These are phyloP conservation scores for Psophia crepitans DNA, from an alignment of 2,113 vertebrate genomes.

Conservation along the genomic window DNA sequence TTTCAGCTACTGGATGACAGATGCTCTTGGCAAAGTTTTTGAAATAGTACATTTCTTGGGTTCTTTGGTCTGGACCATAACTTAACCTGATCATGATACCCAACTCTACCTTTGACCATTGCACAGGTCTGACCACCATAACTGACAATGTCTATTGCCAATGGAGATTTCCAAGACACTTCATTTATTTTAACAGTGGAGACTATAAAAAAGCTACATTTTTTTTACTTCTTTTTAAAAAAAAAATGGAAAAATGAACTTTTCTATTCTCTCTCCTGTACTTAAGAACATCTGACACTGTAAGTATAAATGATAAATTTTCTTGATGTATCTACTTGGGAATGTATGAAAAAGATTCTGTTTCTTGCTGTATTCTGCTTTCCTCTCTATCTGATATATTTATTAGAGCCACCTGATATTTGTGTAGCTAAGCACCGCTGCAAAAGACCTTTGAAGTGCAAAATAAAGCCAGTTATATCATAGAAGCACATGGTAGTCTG, in stretches of 20 bases:
- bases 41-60: neutral
- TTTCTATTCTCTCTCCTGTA: neutral
- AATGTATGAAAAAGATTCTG: neutral
- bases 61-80: neutral
- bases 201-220: neutral
- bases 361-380: neutral
- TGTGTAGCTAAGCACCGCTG: neutral
- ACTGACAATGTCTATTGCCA: neutral
- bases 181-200: neutral
- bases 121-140: neutral
- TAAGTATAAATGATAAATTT: neutral
- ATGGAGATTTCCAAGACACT: neutral
- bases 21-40: neutral
- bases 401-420: neutral
- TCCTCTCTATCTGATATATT: neutral
- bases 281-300: neutral
- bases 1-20: neutral
- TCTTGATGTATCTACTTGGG: neutral
- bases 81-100: neutral
- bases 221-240: neutral
- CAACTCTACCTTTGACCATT: neutral
- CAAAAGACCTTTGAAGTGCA: neutral
- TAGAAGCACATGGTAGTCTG: neutral
- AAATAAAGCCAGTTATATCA: neutral
- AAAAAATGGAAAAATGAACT: neutral